Evolutionary conservation across 1,140 invertebrate genomes (phyloP).

Genomic region (Caerostris darwini): DNA sequence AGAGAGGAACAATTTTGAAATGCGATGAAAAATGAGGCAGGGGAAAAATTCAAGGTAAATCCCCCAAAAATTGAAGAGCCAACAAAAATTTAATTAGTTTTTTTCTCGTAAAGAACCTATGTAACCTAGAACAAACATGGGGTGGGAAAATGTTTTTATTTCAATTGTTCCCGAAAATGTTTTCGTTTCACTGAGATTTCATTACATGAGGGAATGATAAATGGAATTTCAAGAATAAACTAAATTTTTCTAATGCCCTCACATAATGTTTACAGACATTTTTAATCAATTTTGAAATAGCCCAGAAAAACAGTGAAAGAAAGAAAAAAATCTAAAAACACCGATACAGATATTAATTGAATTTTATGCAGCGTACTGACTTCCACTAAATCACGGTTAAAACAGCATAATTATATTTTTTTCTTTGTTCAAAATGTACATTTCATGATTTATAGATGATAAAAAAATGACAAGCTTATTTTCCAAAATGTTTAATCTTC

Average conservation of each 20-base stretch:
- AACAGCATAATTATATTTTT: not conserved
- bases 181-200: not conserved
- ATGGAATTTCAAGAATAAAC: not conserved
- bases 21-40: constrained; percentile 10
- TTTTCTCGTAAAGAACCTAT: not conserved
- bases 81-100: constrained; percentile 37
- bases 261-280: not conserved
- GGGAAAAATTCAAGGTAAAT: constrained; percentile 26
- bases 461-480: too few relatives aligned
- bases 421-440: too few relatives aligned
- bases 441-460: too few relatives aligned
- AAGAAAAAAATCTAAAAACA: not conserved
- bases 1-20: not conserved
- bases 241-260: not conserved
- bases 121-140: not conserved
- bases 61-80: not conserved
- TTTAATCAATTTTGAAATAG: not conserved
- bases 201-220: constrained; percentile 4
- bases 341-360: not conserved
- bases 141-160: not conserved
- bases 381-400: not conserved
- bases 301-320: not conserved
- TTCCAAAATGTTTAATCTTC: too few relatives aligned
- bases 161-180: not conserved
- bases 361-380: not conserved